phyloP scores from a whole-genome alignment of 2,113 vertebrate genomes.

The Glaucomys volans region DNA sequence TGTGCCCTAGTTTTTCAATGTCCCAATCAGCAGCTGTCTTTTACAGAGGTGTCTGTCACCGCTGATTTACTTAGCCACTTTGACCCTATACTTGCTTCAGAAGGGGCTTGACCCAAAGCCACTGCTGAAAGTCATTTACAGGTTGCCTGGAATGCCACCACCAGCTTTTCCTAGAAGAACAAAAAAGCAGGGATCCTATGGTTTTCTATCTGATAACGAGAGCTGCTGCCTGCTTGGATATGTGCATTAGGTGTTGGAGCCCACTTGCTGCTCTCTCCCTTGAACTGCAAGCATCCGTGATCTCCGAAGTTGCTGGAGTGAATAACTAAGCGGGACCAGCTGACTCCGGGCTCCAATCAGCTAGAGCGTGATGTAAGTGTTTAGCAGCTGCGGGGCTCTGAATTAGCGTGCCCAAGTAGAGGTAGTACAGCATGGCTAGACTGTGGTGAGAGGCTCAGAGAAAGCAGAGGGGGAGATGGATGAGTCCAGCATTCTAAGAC shows the following conservation, averaged over 20 bases:
- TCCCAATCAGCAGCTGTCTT: slow-evolving; percentile 72
- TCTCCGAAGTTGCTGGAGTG: slow-evolving; percentile 93
- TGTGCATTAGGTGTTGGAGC: slow-evolving; percentile 80
- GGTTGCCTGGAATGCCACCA: slow-evolving; percentile 85
- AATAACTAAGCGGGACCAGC: slow-evolving; percentile 91
- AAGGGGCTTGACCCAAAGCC: slow-evolving; percentile 80
- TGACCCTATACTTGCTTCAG: slow-evolving; percentile 79
- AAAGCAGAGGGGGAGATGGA: slow-evolving; percentile 90
- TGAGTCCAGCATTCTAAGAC: slow-evolving; percentile 95
- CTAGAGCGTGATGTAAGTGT: slow-evolving; percentile 95
- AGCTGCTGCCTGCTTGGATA: slow-evolving; percentile 65
- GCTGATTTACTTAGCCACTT: slow-evolving; percentile 78
- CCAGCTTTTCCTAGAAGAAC: slow-evolving; percentile 80
- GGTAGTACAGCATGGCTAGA: slow-evolving; percentile 90
- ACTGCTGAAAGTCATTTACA: slow-evolving; percentile 66
- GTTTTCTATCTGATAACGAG: slow-evolving; percentile 86
- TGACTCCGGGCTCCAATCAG: slow-evolving; percentile 95
- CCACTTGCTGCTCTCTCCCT: slow-evolving; percentile 86
- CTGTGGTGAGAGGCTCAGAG: slow-evolving; percentile 87
- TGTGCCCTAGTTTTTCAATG: slow-evolving; percentile 72
- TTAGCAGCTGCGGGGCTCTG: slow-evolving; percentile 94
- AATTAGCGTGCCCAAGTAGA: slow-evolving; percentile 89
- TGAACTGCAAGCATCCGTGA: slow-evolving; percentile 83
- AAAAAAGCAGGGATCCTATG: slow-evolving; percentile 82
- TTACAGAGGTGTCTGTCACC: slow-evolving; percentile 79